These are phyloP conservation scores for Danionella cerebrum DNA, from an alignment of 2,113 vertebrate genomes.

Conservation along the genomic window DNA sequence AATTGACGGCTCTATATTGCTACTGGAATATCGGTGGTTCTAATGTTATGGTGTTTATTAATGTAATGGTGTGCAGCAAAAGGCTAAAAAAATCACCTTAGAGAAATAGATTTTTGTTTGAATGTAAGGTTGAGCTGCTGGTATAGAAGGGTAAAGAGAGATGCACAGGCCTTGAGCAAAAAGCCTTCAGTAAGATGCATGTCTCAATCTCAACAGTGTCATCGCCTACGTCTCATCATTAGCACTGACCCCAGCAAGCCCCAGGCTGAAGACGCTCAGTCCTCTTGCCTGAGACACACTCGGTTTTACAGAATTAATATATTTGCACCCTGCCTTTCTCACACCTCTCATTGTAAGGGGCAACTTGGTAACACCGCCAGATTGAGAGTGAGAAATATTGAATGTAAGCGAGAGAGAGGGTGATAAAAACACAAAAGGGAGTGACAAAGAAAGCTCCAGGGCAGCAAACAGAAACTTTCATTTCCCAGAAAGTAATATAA, in stretches of 20 bases:
- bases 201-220: slow-evolving; percentile 29
- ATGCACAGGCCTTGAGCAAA: slow-evolving; percentile 12
- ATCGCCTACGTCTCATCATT: slow-evolving; percentile 21
- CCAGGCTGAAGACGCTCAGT: slow-evolving; percentile 8
- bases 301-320: slow-evolving; percentile 15
- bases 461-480: slow-evolving; percentile 29
- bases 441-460: slow-evolving; percentile 24
- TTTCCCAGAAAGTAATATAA: slow-evolving; percentile 29
- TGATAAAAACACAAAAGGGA: not conserved
- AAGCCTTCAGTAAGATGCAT: slow-evolving; percentile 38
- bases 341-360: not conserved
- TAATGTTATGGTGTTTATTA: too few species aligned
- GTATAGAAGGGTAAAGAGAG: not conserved
- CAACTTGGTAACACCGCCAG: not conserved
- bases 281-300: slow-evolving; percentile 6
- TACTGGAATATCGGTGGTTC: too few species aligned
- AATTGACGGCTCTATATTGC: too few species aligned
- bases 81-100: too few species aligned
- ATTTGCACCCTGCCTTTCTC: slow-evolving; percentile 6
- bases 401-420: not conserved
- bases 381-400: not conserved
- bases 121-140: not conserved
- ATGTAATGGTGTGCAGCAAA: not conserved
- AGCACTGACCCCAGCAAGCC: slow-evolving; percentile 10
- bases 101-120: not conserved